These are phyloP conservation scores for Erinaceus europaeus DNA, from an alignment of 2,113 vertebrate species.

Conservation along the genomic window DNA sequence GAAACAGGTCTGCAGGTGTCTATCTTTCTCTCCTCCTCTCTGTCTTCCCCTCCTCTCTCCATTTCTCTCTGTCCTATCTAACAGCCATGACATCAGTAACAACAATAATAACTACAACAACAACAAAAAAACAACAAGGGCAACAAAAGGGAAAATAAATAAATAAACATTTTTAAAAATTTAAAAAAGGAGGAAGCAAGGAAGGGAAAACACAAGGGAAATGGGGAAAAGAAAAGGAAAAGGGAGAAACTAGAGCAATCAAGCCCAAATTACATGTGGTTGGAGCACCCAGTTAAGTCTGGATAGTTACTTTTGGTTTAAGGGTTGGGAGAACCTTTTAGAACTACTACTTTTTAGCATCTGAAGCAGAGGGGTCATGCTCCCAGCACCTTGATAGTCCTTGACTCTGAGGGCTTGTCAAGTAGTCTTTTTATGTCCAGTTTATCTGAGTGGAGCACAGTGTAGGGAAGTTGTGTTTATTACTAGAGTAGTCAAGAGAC, in stretches of 20 bases:
- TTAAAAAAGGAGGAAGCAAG: too few relatives aligned
- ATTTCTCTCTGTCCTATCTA: neutral
- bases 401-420: neutral
- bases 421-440: neutral
- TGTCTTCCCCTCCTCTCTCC: too few relatives aligned
- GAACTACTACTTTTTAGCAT: neutral
- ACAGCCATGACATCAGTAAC: too few relatives aligned
- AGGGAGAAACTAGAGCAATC: too few relatives aligned
- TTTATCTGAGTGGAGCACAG: neutral
- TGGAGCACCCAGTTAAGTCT: neutral
- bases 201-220: too few relatives aligned
- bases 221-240: too few relatives aligned
- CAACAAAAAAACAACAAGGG: too few relatives aligned
- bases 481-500: neutral
- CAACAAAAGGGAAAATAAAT: too few relatives aligned
- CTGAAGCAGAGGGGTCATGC: neutral
- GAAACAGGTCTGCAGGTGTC: too few relatives aligned
- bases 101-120: too few relatives aligned
- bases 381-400: neutral
- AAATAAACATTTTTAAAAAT: too few relatives aligned
- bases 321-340: neutral
- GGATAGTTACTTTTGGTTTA: neutral
- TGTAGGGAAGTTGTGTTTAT: neutral
- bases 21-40: neutral
- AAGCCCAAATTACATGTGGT: neutral